These are phyloP conservation scores for Myoxocephalus aenaeus DNA, from an alignment of 2,797 vertebrate species.

Conservation along the genomic window DNA sequence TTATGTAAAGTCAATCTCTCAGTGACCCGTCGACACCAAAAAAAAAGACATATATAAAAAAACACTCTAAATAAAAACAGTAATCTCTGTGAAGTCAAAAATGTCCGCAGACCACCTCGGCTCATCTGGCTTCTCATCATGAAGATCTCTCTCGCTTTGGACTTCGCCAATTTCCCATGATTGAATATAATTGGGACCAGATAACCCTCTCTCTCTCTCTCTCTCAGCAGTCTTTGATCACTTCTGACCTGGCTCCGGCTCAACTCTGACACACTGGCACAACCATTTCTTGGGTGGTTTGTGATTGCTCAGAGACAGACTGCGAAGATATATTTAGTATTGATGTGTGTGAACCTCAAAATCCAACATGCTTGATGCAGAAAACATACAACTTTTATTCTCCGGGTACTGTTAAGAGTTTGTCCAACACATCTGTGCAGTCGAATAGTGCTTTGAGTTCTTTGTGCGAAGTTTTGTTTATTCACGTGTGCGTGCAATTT, in stretches of 20 bases:
- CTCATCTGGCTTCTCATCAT: constrained; percentile 78
- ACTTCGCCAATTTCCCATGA: constrained; percentile 81
- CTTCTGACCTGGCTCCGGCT: constrained; percentile 73
- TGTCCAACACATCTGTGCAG: constrained; percentile 19
- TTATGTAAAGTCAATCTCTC: not conserved
- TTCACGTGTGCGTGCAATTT: constrained; percentile 58
- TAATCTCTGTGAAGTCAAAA: constrained; percentile 61
- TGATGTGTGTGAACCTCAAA: constrained; percentile 55
- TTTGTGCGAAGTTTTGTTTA: constrained; percentile 40
- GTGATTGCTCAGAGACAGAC: constrained; percentile 75
- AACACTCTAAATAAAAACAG: constrained; percentile 2
- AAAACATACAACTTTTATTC: constrained; percentile 40
- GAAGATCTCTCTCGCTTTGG: constrained; percentile 74
- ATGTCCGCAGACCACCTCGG: constrained; percentile 70
- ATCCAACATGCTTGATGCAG: constrained; percentile 22
- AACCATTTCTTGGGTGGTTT: constrained; percentile 76
- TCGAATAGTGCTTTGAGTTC: constrained; percentile 16
- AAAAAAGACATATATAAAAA: constrained; percentile 11
- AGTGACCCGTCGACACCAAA: not conserved
- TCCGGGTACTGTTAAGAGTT: constrained; percentile 25
- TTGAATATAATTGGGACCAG: constrained; percentile 83
- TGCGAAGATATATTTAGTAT: constrained; percentile 58
- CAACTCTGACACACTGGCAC: constrained; percentile 74
- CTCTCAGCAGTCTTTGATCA: constrained; percentile 74
- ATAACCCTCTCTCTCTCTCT: constrained; percentile 58